Evolutionary conservation across 2,888 invertebrate genomes (phyloP).

Genomic region (Balanococcus diminutus): DNA sequence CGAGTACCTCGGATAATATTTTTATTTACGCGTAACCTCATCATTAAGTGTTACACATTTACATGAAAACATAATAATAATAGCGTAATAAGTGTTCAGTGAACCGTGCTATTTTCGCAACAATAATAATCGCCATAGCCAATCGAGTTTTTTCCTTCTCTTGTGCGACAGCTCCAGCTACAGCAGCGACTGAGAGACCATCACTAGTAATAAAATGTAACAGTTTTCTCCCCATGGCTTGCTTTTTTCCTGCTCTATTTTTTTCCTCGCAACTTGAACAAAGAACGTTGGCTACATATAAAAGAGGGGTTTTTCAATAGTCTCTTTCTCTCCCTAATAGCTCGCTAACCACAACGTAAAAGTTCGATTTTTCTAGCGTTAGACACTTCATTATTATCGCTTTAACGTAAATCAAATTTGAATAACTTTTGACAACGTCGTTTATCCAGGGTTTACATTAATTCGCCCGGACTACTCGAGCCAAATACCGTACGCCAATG

Average conservation of each 20-base stretch:
- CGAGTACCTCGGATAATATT: background rate
- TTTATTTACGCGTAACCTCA: constrained; percentile 23
- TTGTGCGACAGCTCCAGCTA: background rate
- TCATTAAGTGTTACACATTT: background rate
- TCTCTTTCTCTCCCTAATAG: constrained; percentile 48
- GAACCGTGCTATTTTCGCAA: constrained; percentile 20
- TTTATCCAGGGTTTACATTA: constrained; percentile 47
- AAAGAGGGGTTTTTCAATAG: constrained; percentile 55
- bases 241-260: constrained; percentile 22
- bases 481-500: too few relatives aligned
- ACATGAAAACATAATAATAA: background rate
- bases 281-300: constrained; percentile 40
- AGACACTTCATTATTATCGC: constrained; percentile 55
- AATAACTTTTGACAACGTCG: constrained; percentile 55
- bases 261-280: constrained; percentile 44
- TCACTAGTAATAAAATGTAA: constrained; percentile 36
- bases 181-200: background rate
- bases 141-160: constrained; percentile 25
- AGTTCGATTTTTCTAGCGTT: constrained; percentile 54
- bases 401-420: constrained; percentile 55
- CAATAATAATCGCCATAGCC: constrained; percentile 34
- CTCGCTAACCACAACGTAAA: constrained; percentile 52
- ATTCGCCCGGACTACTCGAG: constrained; percentile 21
- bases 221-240: constrained; percentile 42
- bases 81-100: constrained; percentile 8